These are phyloP conservation scores for Artibeus jamaicensis DNA, from an alignment of 2,797 vertebrate species.

Conservation along the genomic window DNA sequence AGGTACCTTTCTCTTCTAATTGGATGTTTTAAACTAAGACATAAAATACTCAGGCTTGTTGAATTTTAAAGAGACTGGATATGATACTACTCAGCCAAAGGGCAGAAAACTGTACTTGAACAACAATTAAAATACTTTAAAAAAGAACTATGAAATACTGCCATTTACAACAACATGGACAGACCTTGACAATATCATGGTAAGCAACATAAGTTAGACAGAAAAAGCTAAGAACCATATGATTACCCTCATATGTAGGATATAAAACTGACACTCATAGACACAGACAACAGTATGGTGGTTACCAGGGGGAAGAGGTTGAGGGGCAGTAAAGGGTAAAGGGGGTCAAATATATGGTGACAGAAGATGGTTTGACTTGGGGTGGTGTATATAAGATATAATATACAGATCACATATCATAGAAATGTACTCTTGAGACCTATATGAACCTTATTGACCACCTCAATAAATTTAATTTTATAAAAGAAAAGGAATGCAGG, in stretches of 20 bases:
- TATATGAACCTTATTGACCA: neutral
- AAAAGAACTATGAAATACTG: neutral
- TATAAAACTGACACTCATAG: neutral
- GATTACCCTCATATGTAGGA: neutral
- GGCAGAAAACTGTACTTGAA: no score
- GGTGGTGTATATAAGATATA: neutral
- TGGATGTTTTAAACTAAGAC: neutral
- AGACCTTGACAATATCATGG: neutral
- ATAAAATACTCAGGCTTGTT: neutral
- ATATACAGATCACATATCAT: neutral
- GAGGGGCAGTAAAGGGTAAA: neutral
- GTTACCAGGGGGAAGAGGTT: neutral
- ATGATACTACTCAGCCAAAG: neutral
- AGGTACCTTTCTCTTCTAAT: neutral
- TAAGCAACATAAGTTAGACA: neutral
- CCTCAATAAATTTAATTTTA: neutral
- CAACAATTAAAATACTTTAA: no score
- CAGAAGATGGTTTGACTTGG: neutral
- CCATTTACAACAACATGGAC: neutral
- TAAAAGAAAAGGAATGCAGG: neutral
- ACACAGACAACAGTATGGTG: neutral
- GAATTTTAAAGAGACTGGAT: constrained; percentile 39
- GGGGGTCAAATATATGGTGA: neutral
- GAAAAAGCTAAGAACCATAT: neutral
- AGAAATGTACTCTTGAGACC: neutral